These are phyloP conservation scores for Gambusia affinis DNA, from an alignment of 2,113 vertebrate genomes.

Conservation along the genomic window DNA sequence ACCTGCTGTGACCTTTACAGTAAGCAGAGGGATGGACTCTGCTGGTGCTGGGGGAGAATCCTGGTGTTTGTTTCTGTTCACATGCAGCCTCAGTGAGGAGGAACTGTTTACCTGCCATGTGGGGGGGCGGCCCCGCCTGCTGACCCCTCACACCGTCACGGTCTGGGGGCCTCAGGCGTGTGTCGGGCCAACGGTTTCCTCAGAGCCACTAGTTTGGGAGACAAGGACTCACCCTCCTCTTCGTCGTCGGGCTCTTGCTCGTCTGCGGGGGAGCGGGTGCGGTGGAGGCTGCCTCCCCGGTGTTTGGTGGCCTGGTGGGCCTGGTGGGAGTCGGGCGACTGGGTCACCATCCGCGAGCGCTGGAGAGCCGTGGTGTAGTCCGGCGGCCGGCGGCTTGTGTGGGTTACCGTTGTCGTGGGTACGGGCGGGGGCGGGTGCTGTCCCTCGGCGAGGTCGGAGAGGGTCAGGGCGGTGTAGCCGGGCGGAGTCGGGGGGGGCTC, in stretches of 20 bases:
- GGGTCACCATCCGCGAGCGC: slow-evolving; percentile 93
- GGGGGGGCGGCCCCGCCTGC: slow-evolving; percentile 68
- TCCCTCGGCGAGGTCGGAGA: slow-evolving; percentile 89
- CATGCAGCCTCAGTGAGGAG: slow-evolving; percentile 68
- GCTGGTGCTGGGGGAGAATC: slow-evolving; percentile 28
- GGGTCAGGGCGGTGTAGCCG: slow-evolving; percentile 93
- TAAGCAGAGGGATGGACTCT: slow-evolving; percentile 42
- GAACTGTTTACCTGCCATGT: slow-evolving; percentile 79
- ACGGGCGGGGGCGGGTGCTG: slow-evolving; percentile 62
- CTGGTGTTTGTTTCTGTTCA: slow-evolving; percentile 48
- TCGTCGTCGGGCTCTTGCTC: slow-evolving; percentile 78
- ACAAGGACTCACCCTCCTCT: slow-evolving; percentile 91
- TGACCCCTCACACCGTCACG: slow-evolving; percentile 73
- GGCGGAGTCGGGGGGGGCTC: slow-evolving; percentile 96
- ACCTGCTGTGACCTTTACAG: slow-evolving; percentile 21
- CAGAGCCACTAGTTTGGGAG: slow-evolving; percentile 82
- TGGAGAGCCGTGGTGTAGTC: slow-evolving; percentile 97
- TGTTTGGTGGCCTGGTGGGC: slow-evolving; percentile 75
- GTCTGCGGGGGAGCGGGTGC: slow-evolving; percentile 63
- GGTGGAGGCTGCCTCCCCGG: slow-evolving; percentile 59
- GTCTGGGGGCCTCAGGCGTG: slow-evolving; percentile 74
- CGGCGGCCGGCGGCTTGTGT: slow-evolving; percentile 88
- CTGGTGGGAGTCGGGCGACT: slow-evolving; percentile 84
- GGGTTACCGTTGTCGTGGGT: slow-evolving; percentile 41
- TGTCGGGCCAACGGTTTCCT: slow-evolving; percentile 77